Base-by-base conservation (phyloP, 2,888 invertebrate species). In the Eilema sororculum region DNA sequence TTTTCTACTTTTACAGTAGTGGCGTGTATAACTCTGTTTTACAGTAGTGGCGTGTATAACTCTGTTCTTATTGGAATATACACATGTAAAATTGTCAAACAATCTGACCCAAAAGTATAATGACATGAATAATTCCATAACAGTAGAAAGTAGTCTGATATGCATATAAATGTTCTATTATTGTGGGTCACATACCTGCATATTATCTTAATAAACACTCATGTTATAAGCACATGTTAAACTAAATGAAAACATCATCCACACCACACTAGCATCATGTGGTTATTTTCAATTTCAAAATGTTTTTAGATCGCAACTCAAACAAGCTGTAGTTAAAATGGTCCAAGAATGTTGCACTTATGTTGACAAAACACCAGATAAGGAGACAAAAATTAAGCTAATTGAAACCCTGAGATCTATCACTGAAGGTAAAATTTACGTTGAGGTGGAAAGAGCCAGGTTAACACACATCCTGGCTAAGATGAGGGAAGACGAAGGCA, bases 401-500 rank as follows among this genome's bases (percentile, higher is more conserved):
- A 99, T 99, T 87, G 99, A 99, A 90, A 99, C 99, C 0, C 93
- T 99, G 65, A 96, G 99, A 77, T 97, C 97, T 8, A 99, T 99
- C 2, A 99, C 99, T 0, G 99, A 99, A 89, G 99, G 99, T 78
- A 99, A 99, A 97, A 99, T 99, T 79, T 99, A 99, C 90, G 99
- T 99, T n/a, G 99, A 99, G 96, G 99, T 99, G 12, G 99, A 99
- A 92, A 96, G 99, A 84, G 99, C 99, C 6, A 96, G 99, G 68
- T 95, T 99, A 9, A 99, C 99, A 0, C 98, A 99, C 85, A 98
- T 97, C 80, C 92, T 99, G 74, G 98, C 98, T 0, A 97, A 98
- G 87, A 97, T 98, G 69, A 97, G 98, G 77, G 98, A 99, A 86
- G 97, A 97, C 2, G 98, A 98, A 87, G 97, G 97, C 22, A 97